Evolutionary conservation across 2,888 invertebrate genomes (phyloP).

Genomic region (Xestia rhomboidea): DNA sequence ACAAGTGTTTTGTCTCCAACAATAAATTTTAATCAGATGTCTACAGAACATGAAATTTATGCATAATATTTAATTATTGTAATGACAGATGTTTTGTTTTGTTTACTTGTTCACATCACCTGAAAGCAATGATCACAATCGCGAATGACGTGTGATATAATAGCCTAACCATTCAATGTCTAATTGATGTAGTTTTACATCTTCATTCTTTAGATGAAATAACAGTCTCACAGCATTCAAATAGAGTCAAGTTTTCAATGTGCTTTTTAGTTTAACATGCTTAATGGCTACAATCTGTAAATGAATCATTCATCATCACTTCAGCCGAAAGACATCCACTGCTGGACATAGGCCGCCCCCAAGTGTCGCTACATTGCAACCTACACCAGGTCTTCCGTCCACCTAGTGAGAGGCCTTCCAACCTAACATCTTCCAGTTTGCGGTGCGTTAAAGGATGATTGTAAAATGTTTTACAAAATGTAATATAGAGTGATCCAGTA

Average conservation of each 20-base stretch:
- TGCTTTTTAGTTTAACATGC: neutral
- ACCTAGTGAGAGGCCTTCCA: too few species aligned
- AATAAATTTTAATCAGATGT: neutral
- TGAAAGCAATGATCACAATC: slow-evolving; percentile 9
- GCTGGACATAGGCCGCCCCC: too few species aligned
- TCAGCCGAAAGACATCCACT: too few species aligned
- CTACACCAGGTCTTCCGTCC: too few species aligned
- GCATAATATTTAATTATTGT: neutral
- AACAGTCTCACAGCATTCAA: neutral
- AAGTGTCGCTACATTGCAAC: too few species aligned
- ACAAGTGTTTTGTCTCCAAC: neutral
- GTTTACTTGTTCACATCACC: slow-evolving; percentile 10
- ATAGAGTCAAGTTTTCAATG: neutral
- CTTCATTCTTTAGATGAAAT: neutral
- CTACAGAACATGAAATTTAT: neutral
- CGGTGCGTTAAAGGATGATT: too few species aligned
- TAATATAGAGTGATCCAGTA: neutral
- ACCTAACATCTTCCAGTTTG: too few species aligned
- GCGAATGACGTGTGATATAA: slow-evolving; percentile 3
- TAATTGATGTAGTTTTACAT: slow-evolving; percentile 11
- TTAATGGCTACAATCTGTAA: neutral
- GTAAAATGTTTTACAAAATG: neutral
- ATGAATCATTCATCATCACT: neutral
- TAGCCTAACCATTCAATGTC: neutral
- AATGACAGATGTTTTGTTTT: neutral